Evolutionary conservation across 2,797 vertebrate species (phyloP).

Genomic region (Garrulus glandarius): DNA sequence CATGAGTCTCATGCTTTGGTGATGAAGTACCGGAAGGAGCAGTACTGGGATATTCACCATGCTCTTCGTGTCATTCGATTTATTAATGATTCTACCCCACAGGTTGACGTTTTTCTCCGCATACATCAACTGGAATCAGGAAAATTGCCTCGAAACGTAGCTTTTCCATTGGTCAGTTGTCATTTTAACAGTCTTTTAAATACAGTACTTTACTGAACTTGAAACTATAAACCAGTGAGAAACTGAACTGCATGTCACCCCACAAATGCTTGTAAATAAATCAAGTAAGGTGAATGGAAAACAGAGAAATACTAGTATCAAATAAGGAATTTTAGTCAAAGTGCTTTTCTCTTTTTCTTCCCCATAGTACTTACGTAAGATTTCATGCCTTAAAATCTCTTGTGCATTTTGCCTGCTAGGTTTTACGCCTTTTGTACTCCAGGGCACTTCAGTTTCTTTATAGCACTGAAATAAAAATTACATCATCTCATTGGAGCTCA

Average conservation of each 20-base stretch:
- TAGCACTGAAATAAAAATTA: background rate
- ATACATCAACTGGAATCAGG: conserved; percentile 92
- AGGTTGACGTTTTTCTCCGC: conserved; percentile 86
- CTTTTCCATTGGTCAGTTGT: conserved; percentile 79
- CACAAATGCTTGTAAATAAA: background rate
- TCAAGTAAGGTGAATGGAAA: background rate
- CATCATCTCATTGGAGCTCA: background rate
- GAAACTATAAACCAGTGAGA: background rate
- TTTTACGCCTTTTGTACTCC: background rate
- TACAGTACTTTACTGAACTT: background rate
- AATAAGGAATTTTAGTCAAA: background rate
- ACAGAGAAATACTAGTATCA: background rate
- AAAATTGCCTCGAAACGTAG: conserved; percentile 83
- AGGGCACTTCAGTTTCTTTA: background rate
- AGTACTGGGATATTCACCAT: conserved; percentile 86
- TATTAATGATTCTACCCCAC: conserved; percentile 80
- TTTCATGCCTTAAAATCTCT: background rate
- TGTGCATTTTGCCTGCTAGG: background rate
- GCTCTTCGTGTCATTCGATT: conserved; percentile 89
- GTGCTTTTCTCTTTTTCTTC: background rate
- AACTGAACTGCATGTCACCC: background rate
- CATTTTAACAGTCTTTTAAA: background rate
- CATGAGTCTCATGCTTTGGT: conserved; percentile 89
- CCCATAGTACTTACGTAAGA: background rate
- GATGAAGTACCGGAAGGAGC: conserved; percentile 84